Base-by-base conservation (phyloP, 2,888 invertebrate species). In the Drymonia ruficornis region DNA sequence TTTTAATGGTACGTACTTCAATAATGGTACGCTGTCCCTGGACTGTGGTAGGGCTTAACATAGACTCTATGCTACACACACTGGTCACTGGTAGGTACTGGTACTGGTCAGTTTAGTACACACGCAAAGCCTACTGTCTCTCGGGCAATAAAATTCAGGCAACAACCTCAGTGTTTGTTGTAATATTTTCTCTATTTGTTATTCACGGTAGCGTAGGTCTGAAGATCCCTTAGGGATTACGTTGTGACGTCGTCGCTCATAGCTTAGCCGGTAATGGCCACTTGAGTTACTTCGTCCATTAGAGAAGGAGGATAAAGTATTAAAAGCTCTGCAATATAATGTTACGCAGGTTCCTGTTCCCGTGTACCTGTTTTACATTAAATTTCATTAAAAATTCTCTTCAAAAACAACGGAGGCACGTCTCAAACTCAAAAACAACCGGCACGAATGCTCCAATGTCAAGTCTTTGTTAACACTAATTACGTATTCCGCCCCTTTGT, bases 391-490 rank as follows among this genome's bases (percentile, higher is more conserved):
- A 36, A 36, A 13, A 36, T 36, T 36, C 36, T 36, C 36, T 36
- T 36, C 0, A 6, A 16, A 38, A 16, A 40, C 16, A 40, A 40
- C 19, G 9, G 13, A 13, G 19, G 19, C 13, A 16, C 43, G 43
- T 43, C 12, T 16, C 46, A 6, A 43, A 2, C 1, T 49, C 40
- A 42, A 49, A 62, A 54, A 47, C 57, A 55, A 55, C 50, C 28
- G 31, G 18, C 40, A 51, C 29, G 28, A 45, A 31, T 11, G 40
- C 29, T 31, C 55, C 43, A 55, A 50, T 38, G 38, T 16, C 29
- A 45, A 11, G 38, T 49, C 59, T 51, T 53, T 55, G 53, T 53
- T 47, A 12, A 52, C 29, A 34, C 38, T 58, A 57, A 61, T 68
- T 65, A 57, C 11, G 23, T 49, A 56, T 51, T 61, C 42, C 28